Base-by-base conservation (phyloP, 2,888 invertebrate species). In the Drosophila niveifrons region DNA sequence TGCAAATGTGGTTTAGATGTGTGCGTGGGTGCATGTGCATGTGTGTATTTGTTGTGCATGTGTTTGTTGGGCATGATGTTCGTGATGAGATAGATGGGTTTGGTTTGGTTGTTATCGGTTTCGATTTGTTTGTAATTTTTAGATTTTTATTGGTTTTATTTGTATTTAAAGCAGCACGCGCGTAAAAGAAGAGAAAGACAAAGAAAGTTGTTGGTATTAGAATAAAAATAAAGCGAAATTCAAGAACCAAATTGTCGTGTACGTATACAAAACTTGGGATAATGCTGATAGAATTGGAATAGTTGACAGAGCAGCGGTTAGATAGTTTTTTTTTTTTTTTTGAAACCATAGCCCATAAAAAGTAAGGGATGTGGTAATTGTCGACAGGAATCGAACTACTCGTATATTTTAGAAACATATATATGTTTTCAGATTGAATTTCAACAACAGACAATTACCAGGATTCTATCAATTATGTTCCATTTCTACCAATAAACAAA, bases 121-220 rank as follows among this genome's bases (percentile, higher is more conserved):
- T 34, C 10, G 10, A 48, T 48, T 61, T 36, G 23, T 23, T 23
- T 23, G 6, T 23, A 23, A 23, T 23, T 23, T 23, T 23, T 23
- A 6, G 23, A 23, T 23, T n/a, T 69, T 64, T 64, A 57, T 44
- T 66, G n/a, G 23, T 4, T 23, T 66, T 58, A 34, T 66, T 58
- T 41, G 43, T 58, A 61, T 72, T 75, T 53, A 74, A 84, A 85
- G 88, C 89, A 86, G 90, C 89, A 75, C 75, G 90, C 89, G 88
- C 83, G 68, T 76, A 89, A 86, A 89, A 89, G 90, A 88, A 86
- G 86, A 86, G 86, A 86, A 75, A 86, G 86, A 86, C 47, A 86
- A 89, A 86, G 86, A 86, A 89, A 82, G 86, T 90, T 79, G 36
- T 82, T 59, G 76, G 87, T 83, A 82, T 85, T 87, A 89, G 90